Conservation (phyloP, 2,113 vertebrate genomes). For the Ancistrus triradiatus region DNA sequence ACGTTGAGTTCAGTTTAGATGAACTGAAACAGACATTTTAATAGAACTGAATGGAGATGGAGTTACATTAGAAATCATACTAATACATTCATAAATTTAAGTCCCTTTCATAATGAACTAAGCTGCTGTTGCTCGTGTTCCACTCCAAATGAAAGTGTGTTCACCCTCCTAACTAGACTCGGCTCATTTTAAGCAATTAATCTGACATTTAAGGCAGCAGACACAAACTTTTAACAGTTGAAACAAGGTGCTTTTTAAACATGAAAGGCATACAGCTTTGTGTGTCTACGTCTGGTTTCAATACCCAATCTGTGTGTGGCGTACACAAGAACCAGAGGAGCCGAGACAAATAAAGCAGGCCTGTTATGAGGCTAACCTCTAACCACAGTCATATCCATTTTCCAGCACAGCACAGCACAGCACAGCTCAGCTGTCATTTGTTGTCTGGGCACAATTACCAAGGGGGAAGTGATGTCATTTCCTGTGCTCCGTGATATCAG, state of each 20-base stretch:
- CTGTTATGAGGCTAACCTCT: slow-evolving; percentile 45
- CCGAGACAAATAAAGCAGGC: slow-evolving; percentile 27
- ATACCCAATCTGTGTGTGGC: background rate
- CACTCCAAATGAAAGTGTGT: background rate
- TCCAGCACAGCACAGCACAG: slow-evolving; percentile 53
- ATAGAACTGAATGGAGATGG: too few species aligned
- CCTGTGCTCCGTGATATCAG: slow-evolving; percentile 72
- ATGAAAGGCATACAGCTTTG: background rate
- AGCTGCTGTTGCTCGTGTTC: too few species aligned
- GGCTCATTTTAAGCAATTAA: background rate
- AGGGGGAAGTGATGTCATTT: slow-evolving; percentile 72
- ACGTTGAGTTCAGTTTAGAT: too few species aligned
- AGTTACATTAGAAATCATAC: too few species aligned
- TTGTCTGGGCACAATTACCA: slow-evolving; percentile 41
- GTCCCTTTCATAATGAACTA: too few species aligned
- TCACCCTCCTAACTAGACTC: too few species aligned
- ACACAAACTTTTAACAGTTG: background rate
- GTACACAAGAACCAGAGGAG: slow-evolving; percentile 16
- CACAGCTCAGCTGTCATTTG: slow-evolving; percentile 65
- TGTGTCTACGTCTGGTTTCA: background rate
- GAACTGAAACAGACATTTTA: too few species aligned
- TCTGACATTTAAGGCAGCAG: background rate
- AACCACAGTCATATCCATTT: slow-evolving; percentile 57
- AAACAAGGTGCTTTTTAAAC: background rate
- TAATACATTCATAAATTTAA: too few species aligned